Percentiles rank a stretch among this genome's conserved stretches.
Conservation (phyloP, 2,797 vertebrate genomes). For the Geotrypetes seraphini region DNA sequence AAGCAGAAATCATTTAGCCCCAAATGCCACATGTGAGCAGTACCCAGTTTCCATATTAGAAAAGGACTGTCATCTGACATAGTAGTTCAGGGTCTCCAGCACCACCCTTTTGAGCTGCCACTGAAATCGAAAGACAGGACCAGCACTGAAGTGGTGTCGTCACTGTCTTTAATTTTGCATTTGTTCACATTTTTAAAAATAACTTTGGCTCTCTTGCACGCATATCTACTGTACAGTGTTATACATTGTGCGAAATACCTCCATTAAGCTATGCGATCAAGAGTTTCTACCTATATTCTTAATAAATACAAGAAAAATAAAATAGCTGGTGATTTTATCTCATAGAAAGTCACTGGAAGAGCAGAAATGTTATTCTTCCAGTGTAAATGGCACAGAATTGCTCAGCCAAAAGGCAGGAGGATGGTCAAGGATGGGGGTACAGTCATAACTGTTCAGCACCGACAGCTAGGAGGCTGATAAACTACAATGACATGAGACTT, state of each 20-base stretch:
- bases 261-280: conserved; percentile 33
- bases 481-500: conserved; percentile 19
- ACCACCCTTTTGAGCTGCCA: conserved; percentile 35
- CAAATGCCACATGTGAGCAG: conserved; percentile 29
- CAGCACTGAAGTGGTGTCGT: conserved; percentile 9
- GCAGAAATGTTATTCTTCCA: no score
- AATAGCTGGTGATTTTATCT: conserved; percentile 39
- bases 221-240: conserved; percentile 19
- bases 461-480: not conserved
- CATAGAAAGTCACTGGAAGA: no score
- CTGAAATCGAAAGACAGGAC: conserved; percentile 30
- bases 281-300: conserved; percentile 16
- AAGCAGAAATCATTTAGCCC: conserved; percentile 32
- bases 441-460: no score
- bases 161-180: conserved; percentile 5
- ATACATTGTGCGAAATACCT: conserved; percentile 38
- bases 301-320: conserved; percentile 43
- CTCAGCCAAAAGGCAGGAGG: conserved; percentile 7
- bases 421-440: no score
- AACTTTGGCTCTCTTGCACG: conserved; percentile 18
- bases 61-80: conserved; percentile 41
- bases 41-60: conserved; percentile 30
- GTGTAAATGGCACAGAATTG: no score
- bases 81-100: conserved; percentile 28
- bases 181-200: conserved; percentile 28